These are phyloP conservation scores for Urophycis tenuis DNA, from an alignment of 2,797 vertebrate genomes.

Conservation along the genomic window DNA sequence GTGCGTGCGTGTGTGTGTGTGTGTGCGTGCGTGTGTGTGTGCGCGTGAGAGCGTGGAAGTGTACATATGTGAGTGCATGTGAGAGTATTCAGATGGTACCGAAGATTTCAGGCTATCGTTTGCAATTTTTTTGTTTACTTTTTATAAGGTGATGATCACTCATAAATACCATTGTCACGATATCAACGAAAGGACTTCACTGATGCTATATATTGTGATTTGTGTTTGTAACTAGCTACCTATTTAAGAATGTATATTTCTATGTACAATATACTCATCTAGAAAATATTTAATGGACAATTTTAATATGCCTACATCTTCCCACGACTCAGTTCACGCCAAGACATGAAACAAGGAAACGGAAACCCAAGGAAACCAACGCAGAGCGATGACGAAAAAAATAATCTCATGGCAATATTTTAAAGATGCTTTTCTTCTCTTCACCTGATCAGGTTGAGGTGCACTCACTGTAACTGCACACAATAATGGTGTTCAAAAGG, in stretches of 20 bases:
- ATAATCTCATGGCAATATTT: conserved; percentile 1
- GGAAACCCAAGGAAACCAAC: conserved; percentile 14
- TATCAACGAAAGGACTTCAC: conserved; percentile 57
- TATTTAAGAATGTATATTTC: conserved; percentile 72
- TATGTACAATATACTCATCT: conserved; percentile 66
- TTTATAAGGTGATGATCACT: conserved; percentile 63
- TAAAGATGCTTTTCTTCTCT: conserved; percentile 6
- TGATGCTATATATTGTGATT: conserved; percentile 62
- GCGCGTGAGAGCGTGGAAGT: conserved; percentile 18
- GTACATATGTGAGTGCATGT: conserved; percentile 22
- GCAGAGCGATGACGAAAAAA: conserved; percentile 5
- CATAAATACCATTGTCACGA: conserved; percentile 57
- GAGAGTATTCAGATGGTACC: conserved; percentile 44
- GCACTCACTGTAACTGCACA: conserved; percentile 28
- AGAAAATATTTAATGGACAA: conserved; percentile 62
- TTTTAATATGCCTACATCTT: conserved; percentile 51
- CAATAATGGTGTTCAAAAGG: conserved; percentile 11
- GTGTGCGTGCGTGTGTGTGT: conserved; percentile 10
- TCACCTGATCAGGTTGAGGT: conserved; percentile 7
- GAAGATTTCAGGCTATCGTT: conserved; percentile 59
- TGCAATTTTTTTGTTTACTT: conserved; percentile 67
- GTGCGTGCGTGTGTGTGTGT: conserved; percentile 12
- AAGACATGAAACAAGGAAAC: conserved; percentile 32
- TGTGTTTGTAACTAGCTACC: conserved; percentile 67
- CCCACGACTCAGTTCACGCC: conserved; percentile 35